These are phyloP conservation scores for Alosa sapidissima DNA, from an alignment of 2,797 vertebrate species.

Conservation along the genomic window DNA sequence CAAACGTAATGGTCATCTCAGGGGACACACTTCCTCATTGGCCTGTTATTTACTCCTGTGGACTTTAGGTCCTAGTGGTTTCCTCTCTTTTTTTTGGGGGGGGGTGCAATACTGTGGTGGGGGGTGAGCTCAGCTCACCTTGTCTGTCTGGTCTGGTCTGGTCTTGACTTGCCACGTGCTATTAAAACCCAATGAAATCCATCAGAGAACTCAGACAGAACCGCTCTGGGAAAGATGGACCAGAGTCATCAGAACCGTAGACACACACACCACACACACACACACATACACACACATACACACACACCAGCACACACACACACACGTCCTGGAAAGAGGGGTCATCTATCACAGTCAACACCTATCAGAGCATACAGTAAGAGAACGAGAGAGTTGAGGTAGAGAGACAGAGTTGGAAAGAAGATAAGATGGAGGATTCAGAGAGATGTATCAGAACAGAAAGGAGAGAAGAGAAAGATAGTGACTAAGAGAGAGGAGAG, in stretches of 20 bases:
- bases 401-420: too few species aligned
- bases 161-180: not conserved
- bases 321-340: not conserved
- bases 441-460: too few species aligned
- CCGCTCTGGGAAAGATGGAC: not conserved
- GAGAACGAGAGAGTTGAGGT: too few species aligned
- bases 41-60: conserved; percentile 47
- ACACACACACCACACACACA: not conserved
- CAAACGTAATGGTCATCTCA: conserved; percentile 53
- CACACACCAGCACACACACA: conserved; percentile 2
- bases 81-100: not conserved
- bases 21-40: conserved; percentile 57
- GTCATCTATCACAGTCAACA: too few species aligned
- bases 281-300: conserved; percentile 5
- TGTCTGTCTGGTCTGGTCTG: too few species aligned
- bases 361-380: too few species aligned
- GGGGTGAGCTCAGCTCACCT: not conserved
- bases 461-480: too few species aligned
- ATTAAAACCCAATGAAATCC: not conserved
- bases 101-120: not conserved
- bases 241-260: too few species aligned
- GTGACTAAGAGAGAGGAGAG: too few species aligned
- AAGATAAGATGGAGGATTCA: too few species aligned
- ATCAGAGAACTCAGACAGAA: not conserved
- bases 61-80: conserved; percentile 12